phyloP scores from a whole-genome alignment of 2,113 vertebrate genomes.

The Pontoporia blainvillei region DNA sequence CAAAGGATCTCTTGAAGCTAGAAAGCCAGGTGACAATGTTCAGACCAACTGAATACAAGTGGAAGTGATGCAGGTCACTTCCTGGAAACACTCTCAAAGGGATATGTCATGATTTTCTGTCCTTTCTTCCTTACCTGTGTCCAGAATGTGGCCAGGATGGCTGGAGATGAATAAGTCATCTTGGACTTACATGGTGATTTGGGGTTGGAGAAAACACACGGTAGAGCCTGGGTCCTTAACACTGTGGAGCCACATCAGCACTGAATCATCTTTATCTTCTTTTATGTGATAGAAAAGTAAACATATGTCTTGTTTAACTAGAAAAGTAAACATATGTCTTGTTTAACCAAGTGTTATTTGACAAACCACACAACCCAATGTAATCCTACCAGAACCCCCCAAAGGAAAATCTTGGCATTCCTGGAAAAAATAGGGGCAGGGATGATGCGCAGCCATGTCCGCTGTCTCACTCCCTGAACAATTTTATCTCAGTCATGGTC shows the following conservation, averaged over 20 bases:
- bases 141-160: background rate
- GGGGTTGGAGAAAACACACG: background rate
- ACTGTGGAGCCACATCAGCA: background rate
- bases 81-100: background rate
- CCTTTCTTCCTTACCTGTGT: background rate
- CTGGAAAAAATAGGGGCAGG: background rate
- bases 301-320: background rate
- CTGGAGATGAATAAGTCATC: background rate
- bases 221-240: background rate
- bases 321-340: background rate
- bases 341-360: background rate
- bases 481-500: background rate
- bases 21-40: background rate
- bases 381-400: background rate
- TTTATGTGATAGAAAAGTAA: background rate
- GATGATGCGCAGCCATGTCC: too few species aligned
- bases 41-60: background rate
- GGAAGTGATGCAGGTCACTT: background rate
- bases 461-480: background rate
- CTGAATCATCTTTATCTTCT: background rate
- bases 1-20: background rate
- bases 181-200: background rate
- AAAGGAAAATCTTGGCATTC: background rate
- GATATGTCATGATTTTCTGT: background rate
- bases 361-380: background rate